phyloP scores from a whole-genome alignment of 2,113 vertebrate species.

The Entosphenus tridentatus region DNA sequence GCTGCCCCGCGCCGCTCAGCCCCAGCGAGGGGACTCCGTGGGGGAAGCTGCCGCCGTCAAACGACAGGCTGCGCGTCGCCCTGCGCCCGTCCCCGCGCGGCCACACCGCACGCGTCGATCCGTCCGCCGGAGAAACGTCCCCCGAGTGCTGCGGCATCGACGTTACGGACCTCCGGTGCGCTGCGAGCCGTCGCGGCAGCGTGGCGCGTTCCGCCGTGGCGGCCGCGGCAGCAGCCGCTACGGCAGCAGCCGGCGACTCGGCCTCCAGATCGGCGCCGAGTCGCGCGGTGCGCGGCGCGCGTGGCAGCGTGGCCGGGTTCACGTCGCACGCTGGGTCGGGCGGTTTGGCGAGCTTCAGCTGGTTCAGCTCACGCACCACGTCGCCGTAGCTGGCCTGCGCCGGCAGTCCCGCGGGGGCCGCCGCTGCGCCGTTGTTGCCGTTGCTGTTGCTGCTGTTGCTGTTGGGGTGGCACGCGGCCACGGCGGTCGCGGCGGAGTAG shows the following conservation, averaged over 20 bases:
- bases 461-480: not conserved
- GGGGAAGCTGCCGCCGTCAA: not conserved
- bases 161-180: not conserved
- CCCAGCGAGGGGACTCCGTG: not conserved
- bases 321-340: not conserved
- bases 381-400: not conserved
- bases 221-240: not conserved
- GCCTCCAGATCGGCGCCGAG: not conserved
- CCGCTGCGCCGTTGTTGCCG: not conserved
- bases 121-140: not conserved
- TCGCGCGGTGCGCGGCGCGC: not conserved
- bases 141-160: not conserved
- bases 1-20: slow-evolving; percentile 13
- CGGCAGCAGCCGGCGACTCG: not conserved
- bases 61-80: not conserved
- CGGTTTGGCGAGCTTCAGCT: not conserved
- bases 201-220: not conserved
- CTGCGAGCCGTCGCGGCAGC: not conserved
- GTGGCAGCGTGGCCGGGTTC: not conserved
- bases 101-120: too few relatives aligned
- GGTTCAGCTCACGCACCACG: slow-evolving; percentile 3
- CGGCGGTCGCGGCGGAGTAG: not conserved
- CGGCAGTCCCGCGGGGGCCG: not conserved
- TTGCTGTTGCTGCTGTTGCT: slow-evolving; percentile 1
- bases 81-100: too few relatives aligned